Evolutionary conservation across 2,888 invertebrate genomes (phyloP).

Genomic region (Eretmocerus hayati): DNA sequence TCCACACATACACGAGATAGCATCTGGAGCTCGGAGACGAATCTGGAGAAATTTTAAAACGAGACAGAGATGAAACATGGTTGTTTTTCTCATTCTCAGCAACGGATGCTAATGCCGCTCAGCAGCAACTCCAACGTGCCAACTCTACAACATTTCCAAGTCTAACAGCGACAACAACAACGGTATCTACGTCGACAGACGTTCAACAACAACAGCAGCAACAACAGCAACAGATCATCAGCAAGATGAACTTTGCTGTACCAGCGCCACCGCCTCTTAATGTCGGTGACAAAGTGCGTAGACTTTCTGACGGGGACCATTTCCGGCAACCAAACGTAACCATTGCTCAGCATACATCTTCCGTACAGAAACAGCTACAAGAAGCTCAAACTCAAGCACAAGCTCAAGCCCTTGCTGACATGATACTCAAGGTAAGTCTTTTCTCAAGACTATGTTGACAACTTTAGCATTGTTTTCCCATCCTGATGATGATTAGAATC

Average conservation of each 20-base stretch:
- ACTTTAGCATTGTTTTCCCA: neutral
- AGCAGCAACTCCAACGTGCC: constrained; percentile 34
- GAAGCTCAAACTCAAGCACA: constrained; percentile 53
- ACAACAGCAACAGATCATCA: constrained; percentile 38
- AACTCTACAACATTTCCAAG: constrained; percentile 36
- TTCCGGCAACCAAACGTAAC: constrained; percentile 47
- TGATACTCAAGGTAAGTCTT: constrained; percentile 55
- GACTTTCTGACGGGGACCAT: constrained; percentile 56
- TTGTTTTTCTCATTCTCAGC: constrained; percentile 32
- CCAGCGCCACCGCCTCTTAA: constrained; percentile 53
- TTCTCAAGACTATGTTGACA: neutral
- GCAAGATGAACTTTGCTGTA: constrained; percentile 52
- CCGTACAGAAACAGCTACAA: constrained; percentile 42
- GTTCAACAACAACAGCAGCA: constrained; percentile 35
- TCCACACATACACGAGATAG: too few species aligned
- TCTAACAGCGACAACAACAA: constrained; percentile 20
- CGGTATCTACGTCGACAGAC: constrained; percentile 12
- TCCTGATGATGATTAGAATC: neutral
- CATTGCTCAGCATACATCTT: constrained; percentile 32
- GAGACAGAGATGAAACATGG: too few species aligned
- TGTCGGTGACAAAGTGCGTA: constrained; percentile 48
- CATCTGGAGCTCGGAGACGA: too few species aligned
- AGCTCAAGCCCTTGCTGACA: constrained; percentile 72
- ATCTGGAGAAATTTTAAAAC: too few species aligned
- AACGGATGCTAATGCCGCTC: constrained; percentile 36